Base-by-base conservation (phyloP, 2,113 vertebrate species). In the Galemys pyrenaicus region DNA sequence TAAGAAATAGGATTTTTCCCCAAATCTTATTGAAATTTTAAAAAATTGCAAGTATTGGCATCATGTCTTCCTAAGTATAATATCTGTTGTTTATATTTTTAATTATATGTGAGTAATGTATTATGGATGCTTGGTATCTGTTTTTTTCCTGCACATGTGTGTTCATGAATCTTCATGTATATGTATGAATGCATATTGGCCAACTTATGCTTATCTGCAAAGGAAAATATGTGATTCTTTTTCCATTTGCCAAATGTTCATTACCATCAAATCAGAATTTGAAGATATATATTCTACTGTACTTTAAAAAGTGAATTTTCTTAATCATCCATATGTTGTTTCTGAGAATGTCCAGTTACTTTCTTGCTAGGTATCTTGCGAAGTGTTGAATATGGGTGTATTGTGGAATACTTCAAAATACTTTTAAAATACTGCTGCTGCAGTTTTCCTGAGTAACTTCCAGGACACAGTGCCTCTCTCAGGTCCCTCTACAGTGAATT, bases 1-100 rank as follows among this genome's bases (percentile, higher is more conserved):
- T 99, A 99, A 99, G 99, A 98, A 98, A 97, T 98, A 97, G 95
- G 91, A 97, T 92, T 96, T 97, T 97, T 96, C 68, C 90, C 64
- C 79, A 97, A 97, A 94, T 87, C 90, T 89, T 98, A 94, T 94
- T 86, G 78, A 96, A 97, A 84, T 97, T 97, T 89, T 87, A 95
- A 97, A 94, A 97, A 97, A 88, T 96, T 98, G 68, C 95, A 98
- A 98, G 96, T 98, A 98, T 97, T 37, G 97, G 68, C 39, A 3
- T 0, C 41, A 73, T 46, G 62, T 20, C 37, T 94, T 83, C 65
- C 17, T 78, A 86, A 88, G 2, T 90, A 12, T 92, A 24, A 89
- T 87, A 17, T 68, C 9, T 1, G 70, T 49, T 87, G 10, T 65
- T 74, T 4, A 19, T 94, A 37, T 67, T 22, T 83, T 81, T 80